Evolutionary conservation across 1,140 invertebrate genomes (phyloP).

Genomic region (Apis dorsata): DNA sequence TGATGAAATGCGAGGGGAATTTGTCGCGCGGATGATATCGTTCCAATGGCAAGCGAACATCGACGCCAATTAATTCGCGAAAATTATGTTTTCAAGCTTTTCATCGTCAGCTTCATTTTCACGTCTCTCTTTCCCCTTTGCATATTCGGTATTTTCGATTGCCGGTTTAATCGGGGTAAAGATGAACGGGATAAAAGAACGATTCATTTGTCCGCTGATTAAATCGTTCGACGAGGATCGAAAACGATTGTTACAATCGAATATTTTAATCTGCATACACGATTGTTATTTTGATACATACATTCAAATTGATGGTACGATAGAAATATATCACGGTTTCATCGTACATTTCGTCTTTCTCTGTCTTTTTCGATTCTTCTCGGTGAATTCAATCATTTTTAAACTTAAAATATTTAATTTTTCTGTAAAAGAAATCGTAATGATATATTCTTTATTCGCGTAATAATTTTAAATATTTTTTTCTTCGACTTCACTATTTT

Average conservation of each 20-base stretch:
- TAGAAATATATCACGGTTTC: too few relatives aligned
- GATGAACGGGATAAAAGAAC: not conserved
- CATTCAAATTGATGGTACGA: too few relatives aligned
- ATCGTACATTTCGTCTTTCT: too few relatives aligned
- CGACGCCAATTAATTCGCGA: not conserved
- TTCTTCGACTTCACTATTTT: too few relatives aligned
- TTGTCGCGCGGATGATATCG: not conserved
- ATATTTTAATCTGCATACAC: too few relatives aligned
- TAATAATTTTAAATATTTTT: too few relatives aligned
- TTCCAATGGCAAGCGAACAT: not conserved
- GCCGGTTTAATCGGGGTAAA: not conserved
- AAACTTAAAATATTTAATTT: too few relatives aligned
- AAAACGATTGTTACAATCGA: not conserved
- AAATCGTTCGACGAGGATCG: not conserved
- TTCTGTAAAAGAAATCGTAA: too few relatives aligned
- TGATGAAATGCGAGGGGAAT: constrained; percentile 21
- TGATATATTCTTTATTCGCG: too few relatives aligned
- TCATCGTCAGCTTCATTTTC: not conserved
- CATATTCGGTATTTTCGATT: not conserved
- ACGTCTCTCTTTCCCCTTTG: not conserved
- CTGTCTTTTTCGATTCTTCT: too few relatives aligned
- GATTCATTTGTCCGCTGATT: not conserved
- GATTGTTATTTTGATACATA: too few relatives aligned
- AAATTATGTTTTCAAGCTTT: constrained; percentile 15
- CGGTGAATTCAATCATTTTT: too few relatives aligned